Percentiles rank a stretch among this genome's conserved stretches.
These are phyloP conservation scores for Palythoa grandiflora DNA, from an alignment of 92 coral and sea anemone genomes.

Conservation along the genomic window DNA sequence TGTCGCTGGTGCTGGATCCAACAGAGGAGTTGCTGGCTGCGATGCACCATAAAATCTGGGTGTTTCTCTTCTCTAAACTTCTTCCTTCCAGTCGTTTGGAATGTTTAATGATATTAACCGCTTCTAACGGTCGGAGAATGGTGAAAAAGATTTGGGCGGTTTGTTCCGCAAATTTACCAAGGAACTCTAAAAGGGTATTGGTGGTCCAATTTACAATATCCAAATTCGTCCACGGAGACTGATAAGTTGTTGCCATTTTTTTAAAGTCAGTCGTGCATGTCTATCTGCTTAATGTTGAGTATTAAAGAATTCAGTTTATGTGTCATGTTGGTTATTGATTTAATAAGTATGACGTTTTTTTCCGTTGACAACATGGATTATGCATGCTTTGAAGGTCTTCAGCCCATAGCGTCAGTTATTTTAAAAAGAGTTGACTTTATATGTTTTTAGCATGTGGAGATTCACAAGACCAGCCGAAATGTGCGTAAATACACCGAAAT, in stretches of 20 bases:
- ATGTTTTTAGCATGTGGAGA: not conserved
- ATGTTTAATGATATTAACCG: not conserved
- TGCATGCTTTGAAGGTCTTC: not conserved
- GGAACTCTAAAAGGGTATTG: not conserved
- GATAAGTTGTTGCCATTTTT: not conserved
- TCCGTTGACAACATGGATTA: constrained; percentile 13
- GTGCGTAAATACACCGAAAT: constrained; percentile 28
- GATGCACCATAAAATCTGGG: too few species aligned
- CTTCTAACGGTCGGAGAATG: not conserved
- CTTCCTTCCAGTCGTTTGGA: not conserved
- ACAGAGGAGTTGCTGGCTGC: too few species aligned
- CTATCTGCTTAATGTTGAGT: not conserved
- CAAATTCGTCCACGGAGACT: not conserved
- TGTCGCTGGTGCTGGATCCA: too few species aligned
- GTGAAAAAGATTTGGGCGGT: not conserved
- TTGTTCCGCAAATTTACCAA: too few species aligned
- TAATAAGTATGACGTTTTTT: constrained; percentile 19
- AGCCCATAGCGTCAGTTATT: constrained; percentile 23
- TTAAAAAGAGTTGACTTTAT: constrained; percentile 13
- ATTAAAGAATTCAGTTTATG: constrained; percentile 34
- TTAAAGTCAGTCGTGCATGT: not conserved
- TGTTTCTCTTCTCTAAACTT: too few species aligned
- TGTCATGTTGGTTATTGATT: constrained; percentile 23
- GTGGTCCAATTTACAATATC: constrained; percentile 14
- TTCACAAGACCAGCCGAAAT: constrained; percentile 36